Conservation (phyloP, 2,888 invertebrate species). For the Pristionchus fissidentatus region DNA sequence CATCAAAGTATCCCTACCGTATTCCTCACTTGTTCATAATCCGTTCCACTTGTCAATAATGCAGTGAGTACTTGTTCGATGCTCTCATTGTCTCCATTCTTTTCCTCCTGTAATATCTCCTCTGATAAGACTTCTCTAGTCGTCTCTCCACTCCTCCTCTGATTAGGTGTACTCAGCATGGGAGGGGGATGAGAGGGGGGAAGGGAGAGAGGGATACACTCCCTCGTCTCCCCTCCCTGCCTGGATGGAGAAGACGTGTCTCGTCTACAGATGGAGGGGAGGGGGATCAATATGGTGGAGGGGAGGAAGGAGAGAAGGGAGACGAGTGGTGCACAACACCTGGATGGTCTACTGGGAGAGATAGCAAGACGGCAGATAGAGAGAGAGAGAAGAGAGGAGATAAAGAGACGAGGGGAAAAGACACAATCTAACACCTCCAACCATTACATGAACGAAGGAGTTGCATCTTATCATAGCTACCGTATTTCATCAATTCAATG, state of each 20-base stretch:
- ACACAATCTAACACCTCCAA: neutral
- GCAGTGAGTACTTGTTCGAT: constrained; percentile 30
- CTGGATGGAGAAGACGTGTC: constrained; percentile 10
- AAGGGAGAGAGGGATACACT: constrained; percentile 26
- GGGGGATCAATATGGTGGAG: neutral
- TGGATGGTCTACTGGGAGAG: constrained; percentile 18
- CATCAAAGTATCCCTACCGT: neutral
- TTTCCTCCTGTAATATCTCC: constrained; percentile 14
- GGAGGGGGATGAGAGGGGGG: neutral
- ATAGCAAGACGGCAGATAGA: too few species aligned
- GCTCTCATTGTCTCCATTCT: constrained; percentile 2
- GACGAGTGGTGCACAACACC: neutral
- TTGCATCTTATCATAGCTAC: neutral
- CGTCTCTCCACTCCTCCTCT: constrained; percentile 40
- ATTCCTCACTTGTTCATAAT: neutral
- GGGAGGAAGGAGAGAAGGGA: neutral
- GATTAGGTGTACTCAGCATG: neutral
- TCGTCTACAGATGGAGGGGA: constrained; percentile 38
- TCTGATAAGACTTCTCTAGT: constrained; percentile 37
- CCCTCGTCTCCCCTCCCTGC: neutral
- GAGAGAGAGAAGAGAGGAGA: neutral
- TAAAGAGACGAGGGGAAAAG: neutral
- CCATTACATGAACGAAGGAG: neutral
- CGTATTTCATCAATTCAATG: neutral
- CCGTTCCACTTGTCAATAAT: neutral